Conservation (phyloP, 2,113 vertebrate species). For the Festucalex cinctus region DNA sequence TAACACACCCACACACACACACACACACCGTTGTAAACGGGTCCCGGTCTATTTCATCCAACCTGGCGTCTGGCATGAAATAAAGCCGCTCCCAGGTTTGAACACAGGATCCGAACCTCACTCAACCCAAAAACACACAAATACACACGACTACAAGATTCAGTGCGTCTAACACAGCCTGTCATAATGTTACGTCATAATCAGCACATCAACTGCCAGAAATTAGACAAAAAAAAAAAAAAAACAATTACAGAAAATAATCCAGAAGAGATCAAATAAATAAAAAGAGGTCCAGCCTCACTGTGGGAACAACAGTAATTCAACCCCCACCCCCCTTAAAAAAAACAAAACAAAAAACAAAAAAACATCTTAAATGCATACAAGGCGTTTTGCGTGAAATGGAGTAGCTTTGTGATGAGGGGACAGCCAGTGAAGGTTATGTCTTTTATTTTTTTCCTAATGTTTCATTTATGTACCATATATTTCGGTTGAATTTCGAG, state of each 20-base stretch:
- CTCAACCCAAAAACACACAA: conserved; percentile 26
- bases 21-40: conserved; percentile 25
- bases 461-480: conserved; percentile 8
- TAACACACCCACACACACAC: conserved; percentile 20
- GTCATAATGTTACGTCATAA: conserved; percentile 37
- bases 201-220: conserved; percentile 47
- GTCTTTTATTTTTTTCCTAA: neutral
- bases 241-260: conserved; percentile 58
- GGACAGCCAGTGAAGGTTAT: conserved; percentile 42
- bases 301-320: conserved; percentile 46
- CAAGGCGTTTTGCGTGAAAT: conserved; percentile 70
- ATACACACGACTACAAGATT: conserved; percentile 50
- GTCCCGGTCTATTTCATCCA: conserved; percentile 36
- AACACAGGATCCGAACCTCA: conserved; percentile 42
- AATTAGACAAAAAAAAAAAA: conserved; percentile 43
- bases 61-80: conserved; percentile 23
- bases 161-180: conserved; percentile 65
- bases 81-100: conserved; percentile 15
- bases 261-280: conserved; percentile 65
- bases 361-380: conserved; percentile 54
- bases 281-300: conserved; percentile 69
- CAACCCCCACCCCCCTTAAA: neutral
- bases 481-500: conserved; percentile 45
- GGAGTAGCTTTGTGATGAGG: conserved; percentile 54
- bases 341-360: conserved; percentile 35